A percentile compares a stretch with the other conserved stretches of the same genome.
phyloP scores from a whole-genome alignment of 2,113 vertebrate genomes.

The Sula dactylatra region DNA sequence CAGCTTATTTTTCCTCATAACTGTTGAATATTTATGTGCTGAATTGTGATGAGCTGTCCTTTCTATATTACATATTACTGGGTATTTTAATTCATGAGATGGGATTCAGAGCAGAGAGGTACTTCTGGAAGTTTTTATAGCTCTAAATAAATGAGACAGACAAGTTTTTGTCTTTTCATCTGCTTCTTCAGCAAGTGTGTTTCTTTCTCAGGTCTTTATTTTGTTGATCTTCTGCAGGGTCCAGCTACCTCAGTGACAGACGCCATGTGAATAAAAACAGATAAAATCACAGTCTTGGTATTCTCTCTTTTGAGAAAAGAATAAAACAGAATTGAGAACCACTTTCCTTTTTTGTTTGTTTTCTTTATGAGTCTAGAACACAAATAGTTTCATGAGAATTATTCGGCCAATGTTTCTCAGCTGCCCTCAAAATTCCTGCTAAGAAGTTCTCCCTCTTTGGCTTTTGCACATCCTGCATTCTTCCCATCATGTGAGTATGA shows the following conservation, averaged over 20 bases:
- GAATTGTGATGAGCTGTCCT: constrained; percentile 23
- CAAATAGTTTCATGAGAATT: background rate
- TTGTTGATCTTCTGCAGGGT: background rate
- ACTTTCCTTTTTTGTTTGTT: background rate
- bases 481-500: background rate
- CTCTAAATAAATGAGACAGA: background rate
- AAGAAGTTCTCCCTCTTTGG: background rate
- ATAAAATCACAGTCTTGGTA: background rate
- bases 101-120: constrained; percentile 7
- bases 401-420: background rate
- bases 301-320: background rate
- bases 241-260: background rate
- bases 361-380: background rate
- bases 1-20: background rate
- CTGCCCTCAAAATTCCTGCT: background rate
- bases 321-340: background rate
- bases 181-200: background rate
- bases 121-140: background rate
- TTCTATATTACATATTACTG: background rate
- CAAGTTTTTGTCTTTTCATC: background rate
- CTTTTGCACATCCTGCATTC: background rate
- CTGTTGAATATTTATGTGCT: constrained; percentile 22
- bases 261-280: background rate
- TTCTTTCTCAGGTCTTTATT: background rate
- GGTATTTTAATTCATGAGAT: constrained; percentile 36